Percentiles rank a stretch among this genome's conserved stretches.
Evolutionary conservation across 2,113 vertebrate genomes (phyloP).

Genomic region (Sphaerodactylus townsendi): DNA sequence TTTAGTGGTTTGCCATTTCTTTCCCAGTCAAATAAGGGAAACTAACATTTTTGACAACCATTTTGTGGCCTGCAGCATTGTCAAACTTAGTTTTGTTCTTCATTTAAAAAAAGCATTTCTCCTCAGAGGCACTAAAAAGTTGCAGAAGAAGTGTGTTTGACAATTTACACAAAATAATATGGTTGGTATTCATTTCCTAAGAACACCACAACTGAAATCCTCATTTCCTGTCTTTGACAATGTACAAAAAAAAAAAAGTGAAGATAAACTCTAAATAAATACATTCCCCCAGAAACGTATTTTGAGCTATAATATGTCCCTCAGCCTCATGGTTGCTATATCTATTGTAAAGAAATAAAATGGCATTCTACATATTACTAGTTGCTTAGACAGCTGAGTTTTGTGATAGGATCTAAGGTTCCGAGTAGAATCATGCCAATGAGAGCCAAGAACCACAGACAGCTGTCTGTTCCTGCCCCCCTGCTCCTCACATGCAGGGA

Average conservation of each 20-base stretch:
- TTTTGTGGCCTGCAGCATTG: background rate
- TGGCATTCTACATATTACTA: background rate
- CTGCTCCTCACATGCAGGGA: too few relatives aligned
- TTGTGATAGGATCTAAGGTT: background rate
- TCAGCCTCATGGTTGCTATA: background rate
- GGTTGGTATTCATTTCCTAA: background rate
- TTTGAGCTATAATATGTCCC: background rate
- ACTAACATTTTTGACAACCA: constrained; percentile 1
- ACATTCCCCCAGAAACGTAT: background rate
- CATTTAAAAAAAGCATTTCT: background rate
- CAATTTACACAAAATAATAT: constrained; percentile 2
- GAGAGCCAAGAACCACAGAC: background rate
- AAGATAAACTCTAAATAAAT: background rate
- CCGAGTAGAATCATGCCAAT: background rate
- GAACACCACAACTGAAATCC: background rate
- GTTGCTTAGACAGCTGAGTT: background rate
- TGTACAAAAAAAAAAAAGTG: background rate
- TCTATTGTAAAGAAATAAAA: background rate
- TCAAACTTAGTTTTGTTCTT: constrained; percentile 16
- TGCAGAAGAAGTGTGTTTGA: background rate
- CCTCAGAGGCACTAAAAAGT: background rate
- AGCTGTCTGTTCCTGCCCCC: background rate
- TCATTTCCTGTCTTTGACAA: background rate
- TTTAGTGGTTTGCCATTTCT: constrained; percentile 2
- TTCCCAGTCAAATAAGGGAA: background rate